Percentiles rank a stretch among this genome's conserved stretches.
phyloP scores from a whole-genome alignment of 2,113 vertebrate genomes.

The Redunca redunca region DNA sequence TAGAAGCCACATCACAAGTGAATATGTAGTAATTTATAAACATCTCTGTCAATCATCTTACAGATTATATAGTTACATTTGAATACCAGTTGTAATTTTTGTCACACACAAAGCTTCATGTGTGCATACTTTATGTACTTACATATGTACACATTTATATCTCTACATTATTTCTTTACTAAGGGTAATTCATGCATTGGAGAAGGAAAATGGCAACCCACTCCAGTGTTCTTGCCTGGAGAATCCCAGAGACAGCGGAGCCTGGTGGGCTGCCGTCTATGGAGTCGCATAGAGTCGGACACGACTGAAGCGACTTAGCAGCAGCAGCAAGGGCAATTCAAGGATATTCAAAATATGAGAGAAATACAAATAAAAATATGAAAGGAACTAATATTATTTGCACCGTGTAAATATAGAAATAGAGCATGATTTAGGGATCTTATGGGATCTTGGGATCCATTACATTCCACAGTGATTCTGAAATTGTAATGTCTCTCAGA shows the following conservation, averaged over 20 bases:
- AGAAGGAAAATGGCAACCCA: too few relatives aligned
- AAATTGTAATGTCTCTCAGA: not conserved
- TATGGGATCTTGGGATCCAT: not conserved
- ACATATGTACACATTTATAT: not conserved
- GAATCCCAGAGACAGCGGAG: too few relatives aligned
- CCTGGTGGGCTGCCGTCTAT: too few relatives aligned
- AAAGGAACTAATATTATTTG: not conserved
- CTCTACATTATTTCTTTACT: not conserved
- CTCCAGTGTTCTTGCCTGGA: too few relatives aligned
- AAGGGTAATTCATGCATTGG: not conserved
- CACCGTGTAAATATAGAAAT: not conserved
- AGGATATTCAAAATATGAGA: not conserved
- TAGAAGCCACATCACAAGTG: not conserved
- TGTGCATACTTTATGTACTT: not conserved
- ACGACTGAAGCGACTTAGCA: too few relatives aligned
- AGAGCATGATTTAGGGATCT: not conserved
- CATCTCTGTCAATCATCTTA: not conserved
- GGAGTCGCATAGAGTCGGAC: too few relatives aligned
- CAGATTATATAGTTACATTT: not conserved
- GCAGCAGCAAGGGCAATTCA: not conserved
- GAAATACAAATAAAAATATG: conserved; percentile 12
- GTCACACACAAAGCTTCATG: not conserved
- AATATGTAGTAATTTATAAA: not conserved
- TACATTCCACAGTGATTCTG: not conserved
- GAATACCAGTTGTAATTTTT: not conserved